These are phyloP conservation scores for Nibea coibor DNA, from an alignment of 2,113 vertebrate species.

Conservation along the genomic window DNA sequence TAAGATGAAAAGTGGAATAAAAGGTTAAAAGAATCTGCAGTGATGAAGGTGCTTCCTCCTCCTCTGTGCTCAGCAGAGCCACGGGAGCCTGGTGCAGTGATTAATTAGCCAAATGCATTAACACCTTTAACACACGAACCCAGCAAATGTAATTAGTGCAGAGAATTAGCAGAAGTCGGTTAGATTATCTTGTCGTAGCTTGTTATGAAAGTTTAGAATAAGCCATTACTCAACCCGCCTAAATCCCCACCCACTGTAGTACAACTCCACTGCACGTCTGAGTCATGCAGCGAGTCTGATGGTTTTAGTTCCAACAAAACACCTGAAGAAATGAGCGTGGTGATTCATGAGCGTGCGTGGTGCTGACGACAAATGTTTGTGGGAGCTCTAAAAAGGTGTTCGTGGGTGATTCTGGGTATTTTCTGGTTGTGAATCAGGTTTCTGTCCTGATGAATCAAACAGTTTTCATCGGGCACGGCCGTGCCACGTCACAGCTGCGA, in stretches of 20 bases:
- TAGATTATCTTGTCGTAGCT: conserved; percentile 66
- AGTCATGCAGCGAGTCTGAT: neutral
- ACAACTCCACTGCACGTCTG: neutral
- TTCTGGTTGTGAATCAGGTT: neutral
- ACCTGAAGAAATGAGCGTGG: neutral
- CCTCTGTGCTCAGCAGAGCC: conserved; percentile 10
- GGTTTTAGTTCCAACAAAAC: neutral
- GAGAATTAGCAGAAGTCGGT: conserved; percentile 57
- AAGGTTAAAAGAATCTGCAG: neutral
- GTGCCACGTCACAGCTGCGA: too few relatives aligned
- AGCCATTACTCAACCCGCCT: conserved; percentile 43
- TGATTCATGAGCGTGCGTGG: neutral
- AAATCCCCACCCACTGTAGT: conserved; percentile 7
- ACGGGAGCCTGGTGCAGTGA: conserved; percentile 12
- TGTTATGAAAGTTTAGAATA: conserved; percentile 59
- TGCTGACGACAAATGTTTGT: neutral
- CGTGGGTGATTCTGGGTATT: neutral
- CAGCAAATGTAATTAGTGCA: conserved; percentile 64
- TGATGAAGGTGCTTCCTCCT: neutral
- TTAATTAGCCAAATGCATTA: conserved; percentile 65
- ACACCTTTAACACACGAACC: conserved; percentile 58
- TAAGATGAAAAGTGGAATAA: conserved; percentile 41
- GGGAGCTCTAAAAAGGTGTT: too few relatives aligned
- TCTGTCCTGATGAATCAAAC: neutral
- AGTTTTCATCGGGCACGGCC: too few relatives aligned